A percentile compares a stretch with the other conserved stretches of the same genome.
Conservation (phyloP, 2,113 vertebrate genomes). For the Triplophysa tibetana region DNA sequence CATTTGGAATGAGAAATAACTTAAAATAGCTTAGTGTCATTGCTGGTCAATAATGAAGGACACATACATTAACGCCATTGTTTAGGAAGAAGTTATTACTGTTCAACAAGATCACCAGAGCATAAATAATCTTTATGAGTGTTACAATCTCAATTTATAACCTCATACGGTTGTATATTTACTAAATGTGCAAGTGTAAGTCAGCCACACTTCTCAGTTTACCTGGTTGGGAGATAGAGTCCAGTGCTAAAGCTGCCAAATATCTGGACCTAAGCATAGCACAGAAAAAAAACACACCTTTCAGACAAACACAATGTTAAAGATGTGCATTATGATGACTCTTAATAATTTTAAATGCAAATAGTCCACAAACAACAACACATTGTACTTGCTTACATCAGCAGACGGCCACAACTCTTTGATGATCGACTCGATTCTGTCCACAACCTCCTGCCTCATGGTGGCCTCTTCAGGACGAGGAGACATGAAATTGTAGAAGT, state of each 20-base stretch:
- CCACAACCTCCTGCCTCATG: slow-evolving; percentile 97
- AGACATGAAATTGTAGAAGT: slow-evolving; percentile 98
- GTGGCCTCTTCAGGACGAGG: slow-evolving; percentile 92
- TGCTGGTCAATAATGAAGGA: no score
- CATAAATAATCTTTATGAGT: neutral
- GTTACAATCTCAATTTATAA: neutral
- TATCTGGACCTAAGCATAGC: slow-evolving; percentile 86
- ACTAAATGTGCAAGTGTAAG: neutral
- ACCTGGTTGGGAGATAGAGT: slow-evolving; percentile 97
- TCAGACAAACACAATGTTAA: neutral
- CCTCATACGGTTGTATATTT: neutral
- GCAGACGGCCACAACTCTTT: slow-evolving; percentile 96
- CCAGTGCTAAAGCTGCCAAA: slow-evolving; percentile 99
- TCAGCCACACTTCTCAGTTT: slow-evolving; percentile 57
- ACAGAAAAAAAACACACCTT: slow-evolving; percentile 11
- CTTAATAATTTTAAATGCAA: neutral
- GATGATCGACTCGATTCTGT: slow-evolving; percentile 91
- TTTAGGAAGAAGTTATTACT: neutral
- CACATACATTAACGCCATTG: no score
- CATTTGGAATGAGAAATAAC: no score
- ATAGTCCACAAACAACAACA: neutral
- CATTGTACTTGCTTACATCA: slow-evolving; percentile 78
- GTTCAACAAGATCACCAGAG: neutral
- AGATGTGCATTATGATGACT: neutral
- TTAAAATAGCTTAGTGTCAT: no score